phyloP scores from a whole-genome alignment of 2,888 invertebrate genomes.

The Caenorhabditis virilis region DNA sequence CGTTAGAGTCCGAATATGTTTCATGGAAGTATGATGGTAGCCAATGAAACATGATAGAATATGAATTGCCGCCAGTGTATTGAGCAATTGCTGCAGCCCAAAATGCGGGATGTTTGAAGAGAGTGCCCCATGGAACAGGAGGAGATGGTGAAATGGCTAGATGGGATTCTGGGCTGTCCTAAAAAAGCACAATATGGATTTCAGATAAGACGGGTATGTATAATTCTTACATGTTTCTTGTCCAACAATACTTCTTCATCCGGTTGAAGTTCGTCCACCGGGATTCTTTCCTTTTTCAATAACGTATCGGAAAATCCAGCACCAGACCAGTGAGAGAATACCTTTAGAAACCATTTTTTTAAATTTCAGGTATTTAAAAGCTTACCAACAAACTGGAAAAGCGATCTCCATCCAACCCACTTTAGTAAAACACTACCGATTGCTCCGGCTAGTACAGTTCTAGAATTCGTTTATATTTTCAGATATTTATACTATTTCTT shows the following conservation, averaged over 20 bases:
- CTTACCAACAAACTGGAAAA: slow-evolving; percentile 76
- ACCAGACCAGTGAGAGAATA: slow-evolving; percentile 42
- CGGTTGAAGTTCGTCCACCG: slow-evolving; percentile 21
- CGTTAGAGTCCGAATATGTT: slow-evolving; percentile 76
- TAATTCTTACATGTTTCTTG: slow-evolving; percentile 24
- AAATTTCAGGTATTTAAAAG: slow-evolving; percentile 10
- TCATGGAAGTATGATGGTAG: slow-evolving; percentile 80
- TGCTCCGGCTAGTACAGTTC: slow-evolving; percentile 77
- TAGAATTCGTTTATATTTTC: slow-evolving; percentile 70
- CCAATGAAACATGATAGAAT: slow-evolving; percentile 79
- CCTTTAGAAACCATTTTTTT: slow-evolving; percentile 18
- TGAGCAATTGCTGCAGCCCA: slow-evolving; percentile 79
- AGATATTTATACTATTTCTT: background rate
- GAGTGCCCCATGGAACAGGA: slow-evolving; percentile 75
- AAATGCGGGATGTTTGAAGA: slow-evolving; percentile 75
- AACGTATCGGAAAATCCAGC: slow-evolving; percentile 39
- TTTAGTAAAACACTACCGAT: slow-evolving; percentile 77
- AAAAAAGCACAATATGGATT: background rate
- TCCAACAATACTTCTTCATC: slow-evolving; percentile 37
- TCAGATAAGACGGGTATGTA: no score
- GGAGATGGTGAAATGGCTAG: slow-evolving; percentile 21
- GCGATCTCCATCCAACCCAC: slow-evolving; percentile 76
- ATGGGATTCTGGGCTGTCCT: slow-evolving; percentile 28
- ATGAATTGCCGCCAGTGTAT: slow-evolving; percentile 78
- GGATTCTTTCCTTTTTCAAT: slow-evolving; percentile 12